These are phyloP conservation scores for Aspidoscelis tigris DNA, from an alignment of 2,113 vertebrate genomes.

Conservation along the genomic window DNA sequence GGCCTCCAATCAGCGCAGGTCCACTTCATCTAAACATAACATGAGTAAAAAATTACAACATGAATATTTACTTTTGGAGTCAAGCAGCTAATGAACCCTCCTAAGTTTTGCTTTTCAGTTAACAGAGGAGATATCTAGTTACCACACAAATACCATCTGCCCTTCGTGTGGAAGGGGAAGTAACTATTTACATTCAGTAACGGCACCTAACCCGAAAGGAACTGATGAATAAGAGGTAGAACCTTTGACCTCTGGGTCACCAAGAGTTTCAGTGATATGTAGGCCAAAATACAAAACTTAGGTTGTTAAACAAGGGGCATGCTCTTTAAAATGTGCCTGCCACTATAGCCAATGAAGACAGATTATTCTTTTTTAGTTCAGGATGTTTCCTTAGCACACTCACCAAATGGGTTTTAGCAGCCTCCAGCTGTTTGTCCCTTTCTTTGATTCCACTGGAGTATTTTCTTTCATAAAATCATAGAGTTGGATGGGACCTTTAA, in stretches of 20 bases:
- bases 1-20: constrained; percentile 24
- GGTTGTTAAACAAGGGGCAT: constrained; percentile 5
- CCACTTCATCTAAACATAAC: constrained; percentile 38
- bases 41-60: constrained; percentile 24
- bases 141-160: background rate
- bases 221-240: background rate
- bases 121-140: constrained; percentile 6
- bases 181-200: rapidly evolving
- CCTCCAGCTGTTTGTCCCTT: background rate
- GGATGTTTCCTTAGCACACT: background rate
- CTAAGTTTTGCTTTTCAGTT: background rate
- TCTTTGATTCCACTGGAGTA: background rate
- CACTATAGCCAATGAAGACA: background rate
- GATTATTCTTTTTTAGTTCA: background rate
- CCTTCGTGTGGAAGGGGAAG: background rate
- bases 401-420: background rate
- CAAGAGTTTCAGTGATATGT: constrained; percentile 9
- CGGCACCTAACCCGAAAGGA: background rate
- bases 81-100: background rate
- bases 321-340: constrained; percentile 12
- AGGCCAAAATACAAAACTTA: background rate
- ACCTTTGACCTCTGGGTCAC: rapidly evolving
- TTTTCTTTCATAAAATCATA: no score
- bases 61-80: constrained; percentile 6
- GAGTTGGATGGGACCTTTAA: no score